Conservation (phyloP, 2,888 invertebrate species). For the Melinaea marsaeus region DNA sequence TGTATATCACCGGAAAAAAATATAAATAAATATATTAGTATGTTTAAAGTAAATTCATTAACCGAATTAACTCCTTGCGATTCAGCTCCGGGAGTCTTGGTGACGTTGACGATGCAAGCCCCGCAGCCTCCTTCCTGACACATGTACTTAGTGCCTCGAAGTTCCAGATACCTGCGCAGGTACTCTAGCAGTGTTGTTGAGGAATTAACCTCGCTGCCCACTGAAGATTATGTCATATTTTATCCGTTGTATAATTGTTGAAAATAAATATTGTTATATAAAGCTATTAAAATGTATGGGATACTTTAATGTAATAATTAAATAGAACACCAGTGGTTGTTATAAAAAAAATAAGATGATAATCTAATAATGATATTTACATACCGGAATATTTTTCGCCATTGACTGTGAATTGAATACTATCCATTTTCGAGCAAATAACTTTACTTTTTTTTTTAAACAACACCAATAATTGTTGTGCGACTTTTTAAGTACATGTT, state of each 20-base stretch:
- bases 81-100: constrained; percentile 44
- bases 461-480: neutral
- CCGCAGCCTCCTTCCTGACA: constrained; percentile 85
- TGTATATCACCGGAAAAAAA: constrained; percentile 16
- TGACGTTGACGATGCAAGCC: constrained; percentile 75
- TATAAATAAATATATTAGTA: constrained; percentile 9
- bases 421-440: constrained; percentile 22
- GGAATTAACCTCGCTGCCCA: constrained; percentile 69
- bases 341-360: no score
- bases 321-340: no score
- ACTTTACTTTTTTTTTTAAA: neutral
- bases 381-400: constrained; percentile 45
- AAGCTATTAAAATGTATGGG: no score
- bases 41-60: constrained; percentile 37
- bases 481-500: neutral
- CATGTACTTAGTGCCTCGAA: constrained; percentile 83
- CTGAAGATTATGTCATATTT: neutral
- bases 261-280: no score
- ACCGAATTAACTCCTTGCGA: constrained; percentile 79
- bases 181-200: constrained; percentile 78
- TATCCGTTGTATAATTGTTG: neutral
- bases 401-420: constrained; percentile 43
- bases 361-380: constrained; percentile 12
- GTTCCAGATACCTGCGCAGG: constrained; percentile 72
- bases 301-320: no score